Evolutionary conservation across 2,888 invertebrate genomes (phyloP), one percentile per base, ranked within the genome.

Genomic region (Lysandra coridon): DNA sequence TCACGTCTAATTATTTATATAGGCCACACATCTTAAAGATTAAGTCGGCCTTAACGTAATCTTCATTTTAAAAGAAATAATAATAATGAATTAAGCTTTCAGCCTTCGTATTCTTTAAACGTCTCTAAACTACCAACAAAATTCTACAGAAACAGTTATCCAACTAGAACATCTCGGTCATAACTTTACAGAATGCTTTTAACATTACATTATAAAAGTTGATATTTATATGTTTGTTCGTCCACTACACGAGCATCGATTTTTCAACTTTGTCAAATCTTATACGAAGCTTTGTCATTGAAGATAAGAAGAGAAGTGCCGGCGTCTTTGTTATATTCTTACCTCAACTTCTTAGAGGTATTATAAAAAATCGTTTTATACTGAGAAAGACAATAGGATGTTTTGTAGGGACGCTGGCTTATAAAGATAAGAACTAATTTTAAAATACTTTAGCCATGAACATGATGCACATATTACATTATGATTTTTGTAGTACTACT

Each of bases 151-250:
- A 69, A 69, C 30, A 14, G 30, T 33, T 33, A 14, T 33, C 5
- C 64, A 10, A 64, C 7, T 23, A 10, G 23, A 33, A 33, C 12
- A 69, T 69, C 14, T 33, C 10, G 10, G 33, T 69, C 33, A 69
- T 69, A 69, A 69, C 69, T 69, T 69, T 14, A 69, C 12, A 33
- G 33, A 69, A 30, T 69, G 33, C 69, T 33, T 69, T 69, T 69
- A 69, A 69, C 69, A 69, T 69, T 69, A 30, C 33, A 69, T 69
- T 69, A 33, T 69, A 37, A 37, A 69, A 69, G 69, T 69, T 69
- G 0, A 69, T 69, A 33, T 69, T 69, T 69, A 69, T 69, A 17
- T 69, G 69, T 69, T 69, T 69, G 69, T 37, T 14, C 5, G 33
- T 33, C 69, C 23, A 23, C 62, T 62, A 23, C 30, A 69, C 14